These are phyloP conservation scores for Acropternis orthonyx DNA, from an alignment of 2,797 vertebrate genomes.

Conservation along the genomic window DNA sequence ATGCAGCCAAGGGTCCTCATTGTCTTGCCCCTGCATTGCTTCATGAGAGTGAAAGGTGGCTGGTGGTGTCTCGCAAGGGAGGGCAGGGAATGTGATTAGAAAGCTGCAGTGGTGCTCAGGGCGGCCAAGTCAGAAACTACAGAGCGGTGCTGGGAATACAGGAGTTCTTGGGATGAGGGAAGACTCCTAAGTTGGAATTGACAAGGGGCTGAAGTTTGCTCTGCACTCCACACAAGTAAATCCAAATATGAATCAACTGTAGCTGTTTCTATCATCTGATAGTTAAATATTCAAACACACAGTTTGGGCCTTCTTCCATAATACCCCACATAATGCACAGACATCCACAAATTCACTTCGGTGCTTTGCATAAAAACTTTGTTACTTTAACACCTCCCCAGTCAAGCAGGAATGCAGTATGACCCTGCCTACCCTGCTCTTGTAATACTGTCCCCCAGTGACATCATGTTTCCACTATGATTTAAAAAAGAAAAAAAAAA, in stretches of 20 bases:
- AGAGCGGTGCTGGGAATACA: background rate
- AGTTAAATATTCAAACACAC: background rate
- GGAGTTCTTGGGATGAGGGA: background rate
- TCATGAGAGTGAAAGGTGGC: background rate
- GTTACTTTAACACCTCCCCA: background rate
- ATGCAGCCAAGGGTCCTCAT: background rate
- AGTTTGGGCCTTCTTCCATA: background rate
- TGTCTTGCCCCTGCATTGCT: background rate
- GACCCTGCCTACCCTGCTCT: background rate
- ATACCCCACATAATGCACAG: background rate
- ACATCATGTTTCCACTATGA: background rate
- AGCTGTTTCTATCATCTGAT: background rate
- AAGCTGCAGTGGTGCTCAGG: background rate
- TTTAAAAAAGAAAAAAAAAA: background rate
- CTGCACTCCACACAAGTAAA: fast-evolving
- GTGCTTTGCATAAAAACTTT: background rate
- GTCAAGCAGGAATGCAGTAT: background rate
- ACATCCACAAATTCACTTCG: background rate
- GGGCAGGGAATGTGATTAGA: background rate
- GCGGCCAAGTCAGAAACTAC: background rate
- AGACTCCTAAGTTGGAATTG: background rate
- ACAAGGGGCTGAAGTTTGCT: background rate
- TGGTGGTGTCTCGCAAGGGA: background rate
- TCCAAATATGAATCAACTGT: background rate
- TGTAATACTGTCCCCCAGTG: background rate